Base-by-base conservation (phyloP, 2,888 invertebrate species). In the Eubasilissa splendida region DNA sequence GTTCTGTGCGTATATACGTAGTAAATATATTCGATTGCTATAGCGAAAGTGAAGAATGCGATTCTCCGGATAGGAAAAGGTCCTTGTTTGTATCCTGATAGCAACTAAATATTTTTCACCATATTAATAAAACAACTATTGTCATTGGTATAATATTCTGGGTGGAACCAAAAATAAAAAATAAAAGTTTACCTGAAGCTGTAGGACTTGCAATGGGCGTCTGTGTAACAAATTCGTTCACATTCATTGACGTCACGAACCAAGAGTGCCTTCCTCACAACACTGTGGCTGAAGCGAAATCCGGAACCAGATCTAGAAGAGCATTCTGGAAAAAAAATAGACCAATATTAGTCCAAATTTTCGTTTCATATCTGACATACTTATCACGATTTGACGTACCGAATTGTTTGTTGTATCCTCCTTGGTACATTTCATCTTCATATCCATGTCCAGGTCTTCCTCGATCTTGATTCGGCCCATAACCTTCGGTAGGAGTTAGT, bases 191-290 rank as follows among this genome's bases (percentile, higher is more conserved):
- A 94, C 95, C 95, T 92, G 86, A 92, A 96, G 83, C 95, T 95
- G 84, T 95, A 96, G 0, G 95, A 95, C 52, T 93, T 92, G 85
- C 96, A 96, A 85, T 93, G 93, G 78, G 91, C 91, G 86, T 95
- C 95, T 9, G 91, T 90, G 86, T 96, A 96, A 86, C 96, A 96
- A 9, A 95, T 90, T 0, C 92, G 89, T 85, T 96, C 96, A 86
- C 96, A 96, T 81, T 95, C 94, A 22, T 94, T 93, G 11, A 96
- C 91, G 14, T 93, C 93, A 1, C 92, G 92, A 1, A 94, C 94
- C 2, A 92, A 87, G 65, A 92, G 90, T 0, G 94, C 92, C 78
- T 94, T 91, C 76, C 93, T 91, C 1, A 96, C 92, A 4, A 94
- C 92, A 0, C 92, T 92, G 82, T 94, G 92, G 56, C 93, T 92